Percentiles rank a stretch among this genome's conserved stretches.
phyloP scores from a whole-genome alignment of 2,888 invertebrate species.

The Cosmopolites sordidus region DNA sequence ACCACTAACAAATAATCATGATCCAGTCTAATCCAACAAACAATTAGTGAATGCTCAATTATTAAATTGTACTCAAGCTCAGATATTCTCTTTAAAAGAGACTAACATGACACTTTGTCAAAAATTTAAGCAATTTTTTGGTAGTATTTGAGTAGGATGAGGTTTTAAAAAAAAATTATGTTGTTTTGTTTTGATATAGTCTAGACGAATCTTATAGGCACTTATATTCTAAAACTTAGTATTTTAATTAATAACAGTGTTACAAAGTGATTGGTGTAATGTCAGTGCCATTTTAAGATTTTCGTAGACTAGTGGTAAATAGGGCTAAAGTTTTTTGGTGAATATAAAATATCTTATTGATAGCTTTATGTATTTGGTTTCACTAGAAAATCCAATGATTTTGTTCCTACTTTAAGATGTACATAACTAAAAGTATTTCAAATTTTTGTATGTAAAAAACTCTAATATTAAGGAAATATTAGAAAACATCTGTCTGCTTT shows the following conservation, averaged over 20 bases:
- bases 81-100: conserved; percentile 1
- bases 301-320: conserved; percentile 1
- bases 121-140: neutral
- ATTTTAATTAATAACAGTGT: neutral
- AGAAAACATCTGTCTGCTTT: conserved; percentile 20
- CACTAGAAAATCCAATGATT: conserved; percentile 14
- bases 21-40: conserved; percentile 66
- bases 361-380: neutral
- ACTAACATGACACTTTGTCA: neutral
- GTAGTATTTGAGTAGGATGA: conserved; percentile 2
- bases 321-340: neutral
- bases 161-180: neutral
- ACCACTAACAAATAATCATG: conserved; percentile 75
- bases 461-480: conserved; percentile 9
- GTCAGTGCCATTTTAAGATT: conserved; percentile 1
- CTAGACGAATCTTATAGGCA: conserved; percentile 1
- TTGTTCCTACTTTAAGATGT: conserved; percentile 20
- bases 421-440: conserved; percentile 15
- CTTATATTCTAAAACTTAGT: neutral
- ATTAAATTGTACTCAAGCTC: conserved; percentile 16
- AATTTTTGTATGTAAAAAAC: conserved; percentile 16
- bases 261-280: neutral
- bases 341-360: neutral
- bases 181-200: neutral
- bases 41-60: conserved; percentile 18